Evolutionary conservation across 2,113 vertebrate species (phyloP).

Genomic region (Sebastes schlegelii): DNA sequence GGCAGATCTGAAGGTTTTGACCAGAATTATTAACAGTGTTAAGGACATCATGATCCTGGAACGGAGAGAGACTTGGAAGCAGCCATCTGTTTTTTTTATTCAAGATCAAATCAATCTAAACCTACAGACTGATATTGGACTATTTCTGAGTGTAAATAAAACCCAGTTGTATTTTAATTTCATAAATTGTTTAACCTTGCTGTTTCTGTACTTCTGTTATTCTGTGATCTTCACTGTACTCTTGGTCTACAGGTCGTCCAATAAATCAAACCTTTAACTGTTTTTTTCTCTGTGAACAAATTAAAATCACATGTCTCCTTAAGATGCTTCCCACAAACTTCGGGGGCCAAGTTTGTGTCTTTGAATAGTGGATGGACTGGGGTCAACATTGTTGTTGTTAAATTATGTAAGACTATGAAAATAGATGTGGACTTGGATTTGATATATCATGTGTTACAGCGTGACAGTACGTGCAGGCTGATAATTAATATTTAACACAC

Average conservation of each 20-base stretch:
- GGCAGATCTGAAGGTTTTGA: too few species aligned
- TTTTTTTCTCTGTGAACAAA: neutral
- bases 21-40: too few species aligned
- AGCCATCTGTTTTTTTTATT: neutral
- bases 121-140: neutral
- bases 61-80: neutral
- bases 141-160: neutral
- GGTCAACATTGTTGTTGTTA: neutral
- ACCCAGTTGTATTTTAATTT: neutral
- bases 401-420: neutral
- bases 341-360: neutral
- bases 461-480: neutral
- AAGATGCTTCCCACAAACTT: neutral
- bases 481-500: constrained; percentile 51
- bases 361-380: neutral
- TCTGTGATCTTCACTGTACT: neutral
- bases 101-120: neutral
- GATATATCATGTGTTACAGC: neutral
- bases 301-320: neutral
- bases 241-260: neutral
- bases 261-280: neutral
- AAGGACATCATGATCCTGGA: neutral
- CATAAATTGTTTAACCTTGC: neutral
- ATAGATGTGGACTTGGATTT: neutral
- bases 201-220: neutral